These are phyloP conservation scores for Orchesella cincta DNA, from an alignment of 1,140 invertebrate genomes.

Conservation along the genomic window DNA sequence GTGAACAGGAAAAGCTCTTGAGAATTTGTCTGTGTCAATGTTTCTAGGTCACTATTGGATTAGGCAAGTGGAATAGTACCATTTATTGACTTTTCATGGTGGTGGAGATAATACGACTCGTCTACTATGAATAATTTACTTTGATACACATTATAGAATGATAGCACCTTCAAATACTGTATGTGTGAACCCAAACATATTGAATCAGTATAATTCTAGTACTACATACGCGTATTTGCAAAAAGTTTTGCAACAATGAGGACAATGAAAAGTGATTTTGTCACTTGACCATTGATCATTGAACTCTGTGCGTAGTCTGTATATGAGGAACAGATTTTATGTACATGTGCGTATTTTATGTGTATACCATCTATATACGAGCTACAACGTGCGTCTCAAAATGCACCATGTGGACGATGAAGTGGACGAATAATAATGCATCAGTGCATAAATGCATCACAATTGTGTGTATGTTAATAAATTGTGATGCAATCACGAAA, in stretches of 20 bases:
- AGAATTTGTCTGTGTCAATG: conserved; percentile 12
- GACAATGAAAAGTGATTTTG: neutral
- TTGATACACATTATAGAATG: neutral
- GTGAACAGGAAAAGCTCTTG: neutral
- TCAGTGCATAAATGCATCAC: neutral
- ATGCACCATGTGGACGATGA: neutral
- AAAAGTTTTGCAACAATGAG: neutral
- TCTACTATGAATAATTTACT: too few relatives aligned
- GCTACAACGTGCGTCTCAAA: neutral
- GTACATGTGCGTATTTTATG: too few relatives aligned
- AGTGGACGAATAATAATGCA: neutral
- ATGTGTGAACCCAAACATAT: neutral
- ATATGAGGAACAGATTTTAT: too few relatives aligned
- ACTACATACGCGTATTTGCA: neutral
- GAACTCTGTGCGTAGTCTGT: neutral
- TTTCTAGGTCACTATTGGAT: conserved; percentile 3
- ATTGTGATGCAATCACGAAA: neutral
- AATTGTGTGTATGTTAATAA: neutral
- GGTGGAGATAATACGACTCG: too few relatives aligned
- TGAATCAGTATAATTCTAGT: neutral
- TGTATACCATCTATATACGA: conserved; percentile 1
- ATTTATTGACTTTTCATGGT: too few relatives aligned
- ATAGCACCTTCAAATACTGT: neutral
- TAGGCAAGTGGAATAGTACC: neutral
- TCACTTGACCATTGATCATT: conserved; percentile 5